Evolutionary conservation across 2,113 vertebrate species (phyloP), one percentile per base, ranked within the genome.

Genomic region (Malurus cyaneus): DNA sequence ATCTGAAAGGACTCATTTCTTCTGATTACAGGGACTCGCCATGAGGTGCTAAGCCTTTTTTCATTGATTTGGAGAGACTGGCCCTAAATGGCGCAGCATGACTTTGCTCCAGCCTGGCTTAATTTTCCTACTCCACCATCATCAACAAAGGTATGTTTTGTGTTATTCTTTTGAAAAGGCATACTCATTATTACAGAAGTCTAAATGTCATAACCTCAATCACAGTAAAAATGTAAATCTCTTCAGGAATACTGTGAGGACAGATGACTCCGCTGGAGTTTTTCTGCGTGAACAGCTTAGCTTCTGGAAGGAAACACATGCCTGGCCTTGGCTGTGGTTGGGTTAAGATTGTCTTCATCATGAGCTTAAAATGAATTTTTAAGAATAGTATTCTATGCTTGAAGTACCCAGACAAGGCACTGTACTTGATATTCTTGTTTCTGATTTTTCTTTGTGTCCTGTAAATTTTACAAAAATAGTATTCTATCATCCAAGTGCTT

Each of bases 41-140:
- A 98, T 98, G 98, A 98, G 97, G 97, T 98, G 97, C 96, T 98
- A 96, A 98, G 98, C 90, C 97, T 98, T 98, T 98, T 98, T 98
- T 97, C 95, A 49, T 74, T 94, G 96, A 95, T 94, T 97, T 0
- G 87, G 94, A 95, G 96, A 98, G 98, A 97, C 96, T 97, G 97
- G 97, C 98, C 97, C 98, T 98, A 98, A 98, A 98, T 98, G 98
- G 98, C 98, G 97, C 98, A 98, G 96, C 98, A 98, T 98, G 98
- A 98, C 97, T 98, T 98, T 98, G 98, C 98, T 98, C 98, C 98
- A 98, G 97, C 98, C 97, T 98, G 98, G 98, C 98, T 98, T 98
- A 98, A 97, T 98, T 98, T 98, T 97, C 98, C 98, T 95, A 97
- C 98, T 94, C 97, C 96, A 61, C 97, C 98, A 50, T 98, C 98